phyloP scores from a whole-genome alignment of 2,797 vertebrate genomes.

The Vultur gryphus region DNA sequence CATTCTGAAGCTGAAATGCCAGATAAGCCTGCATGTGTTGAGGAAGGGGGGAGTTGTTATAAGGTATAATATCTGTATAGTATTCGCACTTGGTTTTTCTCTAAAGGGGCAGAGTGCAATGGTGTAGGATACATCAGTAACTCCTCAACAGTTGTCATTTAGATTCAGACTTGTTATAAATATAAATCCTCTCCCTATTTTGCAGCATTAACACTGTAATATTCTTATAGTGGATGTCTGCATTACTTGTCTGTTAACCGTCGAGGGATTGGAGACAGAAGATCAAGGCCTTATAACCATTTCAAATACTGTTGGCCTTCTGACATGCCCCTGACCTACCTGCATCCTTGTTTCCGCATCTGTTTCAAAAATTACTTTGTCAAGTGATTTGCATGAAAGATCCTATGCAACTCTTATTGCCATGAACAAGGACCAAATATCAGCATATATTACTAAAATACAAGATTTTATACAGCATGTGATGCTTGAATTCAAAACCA shows the following conservation, averaged over 20 bases:
- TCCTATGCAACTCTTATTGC: neutral
- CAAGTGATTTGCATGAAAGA: neutral
- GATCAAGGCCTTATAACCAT: neutral
- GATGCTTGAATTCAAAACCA: neutral
- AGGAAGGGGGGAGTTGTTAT: neutral
- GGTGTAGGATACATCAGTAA: neutral
- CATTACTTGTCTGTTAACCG: neutral
- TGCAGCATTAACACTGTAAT: neutral
- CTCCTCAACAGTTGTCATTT: neutral
- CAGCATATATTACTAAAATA: neutral
- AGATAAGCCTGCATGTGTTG: neutral
- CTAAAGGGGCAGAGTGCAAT: neutral
- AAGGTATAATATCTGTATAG: neutral
- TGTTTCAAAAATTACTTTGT: neutral
- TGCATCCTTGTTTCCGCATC: neutral
- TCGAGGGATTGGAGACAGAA: neutral
- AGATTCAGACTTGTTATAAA: neutral
- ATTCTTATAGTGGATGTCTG: neutral
- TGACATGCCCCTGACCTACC: neutral
- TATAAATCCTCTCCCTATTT: neutral
- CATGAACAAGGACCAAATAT: neutral
- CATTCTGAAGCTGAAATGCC: neutral
- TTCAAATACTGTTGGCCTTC: neutral
- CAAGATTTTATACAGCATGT: neutral
- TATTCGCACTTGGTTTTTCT: neutral